Evolutionary conservation across 2,797 vertebrate genomes (phyloP).

Genomic region (Gymnoscopelus microlampas): DNA sequence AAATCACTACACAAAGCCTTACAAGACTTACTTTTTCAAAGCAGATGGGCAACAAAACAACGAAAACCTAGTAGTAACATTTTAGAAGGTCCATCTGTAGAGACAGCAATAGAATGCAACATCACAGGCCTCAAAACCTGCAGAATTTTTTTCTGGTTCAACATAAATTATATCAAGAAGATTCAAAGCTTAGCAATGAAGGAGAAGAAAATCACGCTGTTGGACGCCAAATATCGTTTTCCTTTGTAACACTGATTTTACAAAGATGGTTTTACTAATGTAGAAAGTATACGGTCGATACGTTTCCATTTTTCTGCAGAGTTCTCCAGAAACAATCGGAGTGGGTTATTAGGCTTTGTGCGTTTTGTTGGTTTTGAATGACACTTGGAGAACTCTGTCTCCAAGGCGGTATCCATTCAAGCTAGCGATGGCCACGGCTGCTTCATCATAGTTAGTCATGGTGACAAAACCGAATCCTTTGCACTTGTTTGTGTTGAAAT

Average conservation of each 20-base stretch:
- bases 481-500: conserved; percentile 99
- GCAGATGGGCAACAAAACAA: conserved; percentile 86
- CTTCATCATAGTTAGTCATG: conserved; percentile 99
- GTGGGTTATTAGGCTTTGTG: conserved; percentile 94
- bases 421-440: conserved; percentile 98
- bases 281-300: conserved; percentile 86
- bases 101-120: conserved; percentile 89
- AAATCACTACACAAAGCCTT: conserved; percentile 86
- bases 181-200: conserved; percentile 86
- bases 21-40: conserved; percentile 87
- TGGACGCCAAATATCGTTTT: conserved; percentile 89
- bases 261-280: conserved; percentile 92
- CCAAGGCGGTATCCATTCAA: conserved; percentile 98
- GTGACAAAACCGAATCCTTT: conserved; percentile 99
- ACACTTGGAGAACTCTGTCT: conserved; percentile 97
- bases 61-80: conserved; percentile 79
- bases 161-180: conserved; percentile 91
- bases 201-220: conserved; percentile 78
- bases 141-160: conserved; percentile 85
- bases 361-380: conserved; percentile 99
- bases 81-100: conserved; percentile 90
- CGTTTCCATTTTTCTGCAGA: conserved; percentile 77
- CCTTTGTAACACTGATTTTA: conserved; percentile 90
- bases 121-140: conserved; percentile 88
- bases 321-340: conserved; percentile 91